Evolutionary conservation across 2,888 invertebrate genomes (phyloP).

Genomic region (Eulithis prunata): DNA sequence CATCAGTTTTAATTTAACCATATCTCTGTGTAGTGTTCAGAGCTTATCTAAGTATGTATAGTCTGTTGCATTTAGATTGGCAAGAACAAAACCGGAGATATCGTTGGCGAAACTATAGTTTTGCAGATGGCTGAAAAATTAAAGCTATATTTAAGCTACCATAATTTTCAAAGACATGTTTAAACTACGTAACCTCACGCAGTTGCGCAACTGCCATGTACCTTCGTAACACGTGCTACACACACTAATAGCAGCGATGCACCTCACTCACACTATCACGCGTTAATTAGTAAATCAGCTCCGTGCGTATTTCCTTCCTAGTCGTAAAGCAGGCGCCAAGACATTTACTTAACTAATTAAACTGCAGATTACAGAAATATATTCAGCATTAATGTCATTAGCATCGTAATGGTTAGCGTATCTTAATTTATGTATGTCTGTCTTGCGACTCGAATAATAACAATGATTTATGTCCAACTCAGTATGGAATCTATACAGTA

Average conservation of each 20-base stretch:
- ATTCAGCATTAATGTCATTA: conserved; percentile 12
- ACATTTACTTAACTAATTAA: conserved; percentile 16
- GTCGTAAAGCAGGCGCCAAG: conserved; percentile 18
- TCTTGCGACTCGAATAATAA: conserved; percentile 1
- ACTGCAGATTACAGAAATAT: conserved; percentile 7
- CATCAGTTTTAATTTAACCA: too few relatives aligned
- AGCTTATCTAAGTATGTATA: too few relatives aligned
- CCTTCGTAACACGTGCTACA: conserved; percentile 7
- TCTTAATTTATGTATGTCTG: conserved; percentile 5
- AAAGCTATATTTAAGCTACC: too few relatives aligned
- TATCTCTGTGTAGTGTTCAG: too few relatives aligned
- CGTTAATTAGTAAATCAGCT: conserved; percentile 9
- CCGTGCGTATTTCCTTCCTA: conserved; percentile 6
- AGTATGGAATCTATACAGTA: background rate
- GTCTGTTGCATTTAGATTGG: too few relatives aligned
- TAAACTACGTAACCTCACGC: background rate
- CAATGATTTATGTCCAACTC: background rate
- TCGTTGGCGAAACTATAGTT: too few relatives aligned
- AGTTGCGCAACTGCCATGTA: background rate
- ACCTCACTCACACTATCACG: background rate
- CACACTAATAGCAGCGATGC: background rate
- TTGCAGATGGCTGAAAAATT: too few relatives aligned
- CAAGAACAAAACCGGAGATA: too few relatives aligned
- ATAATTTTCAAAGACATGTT: too few relatives aligned
- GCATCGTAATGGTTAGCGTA: conserved; percentile 7